These are phyloP conservation scores for Chrysemys picta DNA, from an alignment of 2,113 vertebrate species.

Conservation along the genomic window DNA sequence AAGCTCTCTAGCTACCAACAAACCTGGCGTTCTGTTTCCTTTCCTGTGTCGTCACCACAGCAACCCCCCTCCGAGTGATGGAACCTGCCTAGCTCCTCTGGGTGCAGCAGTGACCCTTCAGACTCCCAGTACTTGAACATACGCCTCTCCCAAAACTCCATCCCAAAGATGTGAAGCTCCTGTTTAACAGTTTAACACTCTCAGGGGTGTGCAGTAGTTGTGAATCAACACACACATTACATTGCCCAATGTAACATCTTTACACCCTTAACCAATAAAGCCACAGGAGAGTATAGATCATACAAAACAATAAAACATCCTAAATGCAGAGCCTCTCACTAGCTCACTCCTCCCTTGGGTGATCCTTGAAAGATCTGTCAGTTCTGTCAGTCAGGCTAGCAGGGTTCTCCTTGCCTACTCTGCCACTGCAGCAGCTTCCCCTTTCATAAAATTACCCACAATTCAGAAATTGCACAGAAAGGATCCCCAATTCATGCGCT, in stretches of 20 bases:
- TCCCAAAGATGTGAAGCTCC: neutral
- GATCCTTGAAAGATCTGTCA: neutral
- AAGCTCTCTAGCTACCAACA: too few relatives aligned
- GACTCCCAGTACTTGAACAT: neutral
- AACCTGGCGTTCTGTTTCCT: too few relatives aligned
- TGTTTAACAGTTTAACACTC: too few relatives aligned
- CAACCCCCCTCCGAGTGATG: too few relatives aligned
- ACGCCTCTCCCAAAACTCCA: neutral
- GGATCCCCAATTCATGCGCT: neutral
- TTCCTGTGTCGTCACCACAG: too few relatives aligned
- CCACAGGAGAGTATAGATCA: neutral
- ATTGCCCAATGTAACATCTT: neutral
- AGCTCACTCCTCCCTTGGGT: neutral
- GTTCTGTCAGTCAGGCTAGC: neutral
- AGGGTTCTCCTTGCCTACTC: neutral
- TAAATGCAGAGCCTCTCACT: neutral
- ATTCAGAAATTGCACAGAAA: neutral
- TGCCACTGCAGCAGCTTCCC: neutral
- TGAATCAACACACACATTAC: neutral
- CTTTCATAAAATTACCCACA: neutral
- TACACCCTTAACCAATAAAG: too few relatives aligned
- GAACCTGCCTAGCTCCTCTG: neutral
- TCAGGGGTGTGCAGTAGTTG: neutral
- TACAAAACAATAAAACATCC: neutral
- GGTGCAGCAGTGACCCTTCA: neutral